Evolutionary conservation across 2,888 invertebrate species (phyloP), one percentile per base, ranked within the genome.

Genomic region (Belgica antarctica): DNA sequence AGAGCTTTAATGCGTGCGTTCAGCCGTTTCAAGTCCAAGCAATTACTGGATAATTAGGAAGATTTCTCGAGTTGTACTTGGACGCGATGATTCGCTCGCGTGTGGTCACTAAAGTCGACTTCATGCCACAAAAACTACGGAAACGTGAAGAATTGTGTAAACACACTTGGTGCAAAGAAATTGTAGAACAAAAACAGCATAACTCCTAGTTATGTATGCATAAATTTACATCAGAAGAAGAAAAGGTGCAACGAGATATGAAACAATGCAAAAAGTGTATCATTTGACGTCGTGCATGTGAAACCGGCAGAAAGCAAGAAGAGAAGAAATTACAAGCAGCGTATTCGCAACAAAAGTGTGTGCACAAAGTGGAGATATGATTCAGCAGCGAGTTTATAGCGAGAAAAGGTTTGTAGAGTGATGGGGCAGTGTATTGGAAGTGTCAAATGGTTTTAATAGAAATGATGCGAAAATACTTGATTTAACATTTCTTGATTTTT

Each of bases 221-320:
- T 41, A 41, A 41, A 41, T 41, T 41, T 41, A n/a, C 15, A 41
- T 41, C 8, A 41, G 10, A 12, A 41, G 41, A 41, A 41, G 15
- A 41, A 41, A 4, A 31, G 10, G 31, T 10, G 31, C n/a, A 41
- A 15, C 41, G n/a, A 5, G n/a, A 5, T 4, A 15, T 5, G 41
- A 41, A 41, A n/a, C 41, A 41, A 41, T 41, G 41, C 41, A 41
- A 41, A n/a, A n/a, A 41, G 41, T 41, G 41, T 41, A 41, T 41
- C 41, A 41, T 41, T 41, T 41, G 10, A 41, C 41, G 41, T 15
- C 15, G n/a, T n/a, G n/a, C n/a, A n/a, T n/a, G n/a, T n/a, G n/a
- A n/a, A n/a, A n/a, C n/a, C 36, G 36, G 36, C 36, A 34, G n/a
- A 34, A 34, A 57, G 19, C 19, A 22, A 57, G 57, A 19, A 57